phyloP scores from a whole-genome alignment of 2,797 vertebrate genomes.

The Tolypeutes matacus region DNA sequence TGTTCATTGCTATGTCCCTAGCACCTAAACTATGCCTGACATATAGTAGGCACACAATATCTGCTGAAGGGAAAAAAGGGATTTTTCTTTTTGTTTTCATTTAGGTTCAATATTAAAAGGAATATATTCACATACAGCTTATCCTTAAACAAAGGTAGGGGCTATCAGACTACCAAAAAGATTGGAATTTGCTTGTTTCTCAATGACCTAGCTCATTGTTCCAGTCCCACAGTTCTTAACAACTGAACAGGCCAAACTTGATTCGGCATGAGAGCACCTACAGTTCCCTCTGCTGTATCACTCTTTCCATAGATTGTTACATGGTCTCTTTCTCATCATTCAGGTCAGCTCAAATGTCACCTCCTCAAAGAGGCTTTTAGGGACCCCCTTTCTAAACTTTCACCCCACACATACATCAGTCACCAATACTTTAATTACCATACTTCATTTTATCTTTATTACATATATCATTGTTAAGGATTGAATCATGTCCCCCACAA shows the following conservation, averaged over 20 bases:
- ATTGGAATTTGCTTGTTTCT: neutral
- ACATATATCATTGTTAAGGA: neutral
- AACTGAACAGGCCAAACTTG: neutral
- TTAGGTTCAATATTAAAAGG: neutral
- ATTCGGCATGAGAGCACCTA: neutral
- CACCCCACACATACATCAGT: neutral
- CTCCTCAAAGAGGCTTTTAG: neutral
- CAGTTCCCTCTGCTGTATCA: neutral
- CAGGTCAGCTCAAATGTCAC: neutral
- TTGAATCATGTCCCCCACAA: no score
- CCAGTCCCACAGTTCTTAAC: neutral
- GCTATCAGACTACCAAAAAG: neutral
- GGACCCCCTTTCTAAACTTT: neutral
- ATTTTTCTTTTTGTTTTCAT: slow-evolving; percentile 29
- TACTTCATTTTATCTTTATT: slow-evolving; percentile 24
- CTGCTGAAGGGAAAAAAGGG: neutral
- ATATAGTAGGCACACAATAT: neutral
- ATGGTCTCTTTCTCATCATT: neutral
- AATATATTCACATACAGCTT: neutral
- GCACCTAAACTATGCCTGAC: neutral
- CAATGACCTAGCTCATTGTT: neutral
- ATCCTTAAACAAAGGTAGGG: neutral
- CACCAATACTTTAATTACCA: neutral
- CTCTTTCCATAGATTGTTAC: neutral
- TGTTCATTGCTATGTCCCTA: neutral